Base-by-base conservation (phyloP, 2,888 invertebrate genomes). In the Lasioglossum calceatum region DNA sequence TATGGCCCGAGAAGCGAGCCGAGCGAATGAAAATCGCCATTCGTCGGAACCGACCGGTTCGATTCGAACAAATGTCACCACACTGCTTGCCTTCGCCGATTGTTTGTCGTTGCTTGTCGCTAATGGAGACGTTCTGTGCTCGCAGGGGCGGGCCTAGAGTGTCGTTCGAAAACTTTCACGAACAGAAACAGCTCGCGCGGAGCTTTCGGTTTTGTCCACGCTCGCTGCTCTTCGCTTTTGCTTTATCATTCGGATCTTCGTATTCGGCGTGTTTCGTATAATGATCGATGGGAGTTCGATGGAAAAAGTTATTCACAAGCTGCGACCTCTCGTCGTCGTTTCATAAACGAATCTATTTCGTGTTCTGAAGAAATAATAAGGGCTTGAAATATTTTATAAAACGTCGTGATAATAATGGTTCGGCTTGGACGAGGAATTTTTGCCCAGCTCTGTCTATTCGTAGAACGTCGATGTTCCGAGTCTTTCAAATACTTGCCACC, bases 1-100 rank as follows among this genome's bases (percentile, higher is more conserved):
- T 67, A 81, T 2, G 23, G 75, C n/a, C 67, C 19, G 54, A 70
- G 67, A 79, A 76, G 67, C 70, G 61, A 32, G 73, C 61, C n/a
- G 72, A 73, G 71, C 64, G 44, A 77, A 77, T 50, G 64, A 67
- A 74, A 77, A 67, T 83, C 23, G 44, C 77, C 58, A 27, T 80
- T 82, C 79, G 79, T 75, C n/a, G 42, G 54, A n/a, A 54, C 16
- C 39, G 82, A 79, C 16, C 47, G 47, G 16, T 47, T 85, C 81
- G 75, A 87, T 82, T 76, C 71, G 74, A 81, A 84, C 82, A 88
- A 88, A 89, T 89, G 76, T 88, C 92, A 93, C 92, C 94, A 93
- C 94, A 95, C 93, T 95, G 95, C 93, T 95, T 95, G 95, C 95
- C 95, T 95, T 95, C 91, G 94, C 94, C 95, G 94, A 95, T 94